Conservation (phyloP, 1,140 invertebrate species). For the Gyrodactylus salaris region DNA sequence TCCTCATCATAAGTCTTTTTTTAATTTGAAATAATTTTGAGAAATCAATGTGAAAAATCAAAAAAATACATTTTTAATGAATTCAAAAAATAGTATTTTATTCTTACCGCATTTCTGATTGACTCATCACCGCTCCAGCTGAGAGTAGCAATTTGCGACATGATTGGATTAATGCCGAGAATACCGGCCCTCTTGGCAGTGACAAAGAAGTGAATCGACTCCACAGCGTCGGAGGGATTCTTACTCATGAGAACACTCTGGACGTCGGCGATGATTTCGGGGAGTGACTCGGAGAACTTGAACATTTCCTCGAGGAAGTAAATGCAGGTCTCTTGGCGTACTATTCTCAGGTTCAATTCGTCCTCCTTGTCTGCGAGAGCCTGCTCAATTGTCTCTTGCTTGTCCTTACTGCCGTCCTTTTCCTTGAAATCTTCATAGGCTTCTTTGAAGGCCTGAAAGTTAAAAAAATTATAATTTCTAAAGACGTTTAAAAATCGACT, state of each 20-base stretch:
- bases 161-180: conserved; percentile 19
- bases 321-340: background rate
- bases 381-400: background rate
- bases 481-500: no score
- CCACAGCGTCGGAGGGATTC: conserved; percentile 37
- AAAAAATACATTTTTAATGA: background rate
- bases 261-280: conserved; percentile 32
- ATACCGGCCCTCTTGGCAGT: conserved; percentile 27
- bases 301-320: conserved; percentile 25
- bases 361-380: background rate
- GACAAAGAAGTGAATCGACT: conserved; percentile 48
- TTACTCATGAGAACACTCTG: conserved; percentile 37
- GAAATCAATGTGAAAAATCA: no score
- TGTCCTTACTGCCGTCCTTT: background rate
- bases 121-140: conserved; percentile 33
- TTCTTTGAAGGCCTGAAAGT: no score
- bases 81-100: conserved; percentile 13
- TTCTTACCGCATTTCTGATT: conserved; percentile 29
- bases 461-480: no score
- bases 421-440: background rate
- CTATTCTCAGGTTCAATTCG: background rate
- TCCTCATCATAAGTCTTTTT: no score
- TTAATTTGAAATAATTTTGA: no score
- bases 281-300: conserved; percentile 31
- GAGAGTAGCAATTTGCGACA: conserved; percentile 37